phyloP scores from a whole-genome alignment of 2,888 invertebrate genomes.

The Hedya salicella region DNA sequence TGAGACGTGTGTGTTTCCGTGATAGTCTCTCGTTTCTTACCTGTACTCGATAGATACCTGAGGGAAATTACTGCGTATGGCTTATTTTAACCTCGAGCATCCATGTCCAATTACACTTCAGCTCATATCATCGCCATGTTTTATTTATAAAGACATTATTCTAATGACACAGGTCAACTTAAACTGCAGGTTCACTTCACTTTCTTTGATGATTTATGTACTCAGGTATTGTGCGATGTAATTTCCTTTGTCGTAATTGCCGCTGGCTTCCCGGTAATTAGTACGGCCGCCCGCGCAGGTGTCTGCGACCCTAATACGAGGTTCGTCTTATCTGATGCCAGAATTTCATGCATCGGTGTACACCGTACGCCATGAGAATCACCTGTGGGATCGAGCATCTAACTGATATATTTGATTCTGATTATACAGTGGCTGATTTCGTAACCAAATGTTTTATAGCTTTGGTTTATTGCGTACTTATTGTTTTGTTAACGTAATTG shows the following conservation, averaged over 20 bases:
- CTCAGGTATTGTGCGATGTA: constrained; percentile 46
- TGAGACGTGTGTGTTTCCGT: too few species aligned
- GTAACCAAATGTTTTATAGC: constrained; percentile 28
- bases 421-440: constrained; percentile 13
- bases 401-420: constrained; percentile 14
- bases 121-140: background rate
- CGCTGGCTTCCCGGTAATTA: constrained; percentile 50
- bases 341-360: constrained; percentile 37
- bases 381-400: constrained; percentile 16
- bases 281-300: constrained; percentile 37
- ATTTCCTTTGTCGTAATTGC: constrained; percentile 53
- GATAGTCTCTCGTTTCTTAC: too few species aligned
- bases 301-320: constrained; percentile 37
- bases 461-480: constrained; percentile 33
- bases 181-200: constrained; percentile 39
- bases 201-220: constrained; percentile 61
- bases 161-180: constrained; percentile 39
- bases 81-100: background rate
- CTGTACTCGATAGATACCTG: background rate
- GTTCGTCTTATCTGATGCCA: constrained; percentile 37
- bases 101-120: background rate
- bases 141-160: constrained; percentile 28
- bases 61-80: background rate
- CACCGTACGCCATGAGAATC: constrained; percentile 27
- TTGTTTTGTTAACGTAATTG: too few species aligned